Base-by-base conservation (phyloP, 2,113 vertebrate species). In the Pollimyrus isidori region DNA sequence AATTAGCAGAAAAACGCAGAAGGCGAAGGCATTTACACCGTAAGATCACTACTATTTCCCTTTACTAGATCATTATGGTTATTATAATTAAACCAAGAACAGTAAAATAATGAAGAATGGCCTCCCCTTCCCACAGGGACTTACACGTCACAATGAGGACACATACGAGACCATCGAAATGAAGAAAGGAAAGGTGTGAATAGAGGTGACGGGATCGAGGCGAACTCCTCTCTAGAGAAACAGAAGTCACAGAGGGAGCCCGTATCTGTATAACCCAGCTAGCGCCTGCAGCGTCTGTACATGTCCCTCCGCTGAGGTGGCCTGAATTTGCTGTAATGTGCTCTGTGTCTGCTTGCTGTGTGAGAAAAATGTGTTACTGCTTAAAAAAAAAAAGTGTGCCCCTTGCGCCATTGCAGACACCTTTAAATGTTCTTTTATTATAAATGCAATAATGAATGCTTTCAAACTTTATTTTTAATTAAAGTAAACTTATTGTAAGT, bases 131-230 rank as follows among this genome's bases (percentile, higher is more conserved):
- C 30, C 30, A 7, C 91, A 96, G 96, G 95, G 91, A 73, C 89
- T 96, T 92, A 92, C 90, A 58, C 93, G 92, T 90, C 95, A 80
- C 0, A 82, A 56, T 17, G 35, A 88, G 26, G 95, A 95, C 91
- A 95, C 94, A 0, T 96, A 96, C 1, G 95, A 96, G 88, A 94
- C 93, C 45, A 94, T 96, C 19, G 89, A 93, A 46, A 30, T 50
- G 26, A 49, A 91, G 89, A 94, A 95, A 88, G 93, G 88, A 85
- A 39, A 10, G 23, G 19, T 88, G 15, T 69, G 26, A 76, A 56
- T 15, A 89, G n/a, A 39, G 17, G 35, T 42, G 13, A 80, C 13
- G 2, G 13, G 30, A 42, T 80, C 9, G 42, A 39, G 73, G 19
- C 2, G 35, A 6, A 42, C 13, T 42, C 13, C 35, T 42, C 73